These are phyloP conservation scores for Falco punctatus DNA, from an alignment of 2,113 vertebrate species.

Conservation along the genomic window DNA sequence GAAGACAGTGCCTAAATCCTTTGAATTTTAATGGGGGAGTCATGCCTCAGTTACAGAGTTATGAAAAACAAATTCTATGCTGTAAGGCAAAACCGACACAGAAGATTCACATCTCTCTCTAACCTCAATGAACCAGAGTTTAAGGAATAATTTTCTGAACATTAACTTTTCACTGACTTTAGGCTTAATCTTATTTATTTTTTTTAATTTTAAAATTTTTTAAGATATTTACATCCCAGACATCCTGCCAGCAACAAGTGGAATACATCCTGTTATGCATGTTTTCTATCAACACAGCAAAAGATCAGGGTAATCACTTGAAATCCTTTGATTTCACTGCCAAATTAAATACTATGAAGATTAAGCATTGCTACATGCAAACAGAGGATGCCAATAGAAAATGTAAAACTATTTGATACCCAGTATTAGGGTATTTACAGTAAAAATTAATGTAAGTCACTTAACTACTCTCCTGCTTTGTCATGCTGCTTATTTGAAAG, in stretches of 20 bases:
- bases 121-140: background rate
- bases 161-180: background rate
- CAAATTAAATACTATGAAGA: background rate
- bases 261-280: background rate
- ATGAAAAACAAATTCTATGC: background rate
- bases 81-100: background rate
- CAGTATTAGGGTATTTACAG: background rate
- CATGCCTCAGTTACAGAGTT: background rate
- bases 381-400: background rate
- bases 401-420: background rate
- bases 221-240: background rate
- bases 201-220: background rate
- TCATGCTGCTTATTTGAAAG: background rate
- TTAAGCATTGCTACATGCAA: background rate
- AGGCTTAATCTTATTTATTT: background rate
- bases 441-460: background rate
- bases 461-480: background rate
- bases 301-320: background rate
- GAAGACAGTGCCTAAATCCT: background rate
- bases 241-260: background rate
- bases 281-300: background rate
- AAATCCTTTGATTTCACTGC: constrained; percentile 5
- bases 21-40: background rate
- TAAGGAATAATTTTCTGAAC: background rate
- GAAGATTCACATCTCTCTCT: background rate